Conservation (phyloP, 92 coral and sea anemone genomes). For the Epizoanthus fatuus region DNA sequence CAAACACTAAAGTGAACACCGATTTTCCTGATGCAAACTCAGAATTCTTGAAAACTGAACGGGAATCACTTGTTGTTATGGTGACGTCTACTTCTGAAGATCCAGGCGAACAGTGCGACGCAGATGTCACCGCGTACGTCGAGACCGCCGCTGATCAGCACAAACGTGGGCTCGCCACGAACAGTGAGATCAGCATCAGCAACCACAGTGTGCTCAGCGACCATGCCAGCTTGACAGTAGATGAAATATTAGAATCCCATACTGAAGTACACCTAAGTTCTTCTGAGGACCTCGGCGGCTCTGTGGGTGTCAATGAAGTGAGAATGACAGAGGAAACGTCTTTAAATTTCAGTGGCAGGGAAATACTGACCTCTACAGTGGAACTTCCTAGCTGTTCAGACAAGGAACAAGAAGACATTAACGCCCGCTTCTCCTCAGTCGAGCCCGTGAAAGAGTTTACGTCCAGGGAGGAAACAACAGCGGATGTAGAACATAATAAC, state of each 20-base stretch:
- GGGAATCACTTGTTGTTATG: not conserved
- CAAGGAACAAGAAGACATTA: not conserved
- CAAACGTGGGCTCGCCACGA: not conserved
- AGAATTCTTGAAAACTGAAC: not conserved
- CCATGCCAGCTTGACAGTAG: not conserved
- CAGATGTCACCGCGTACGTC: not conserved
- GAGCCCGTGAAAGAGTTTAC: not conserved
- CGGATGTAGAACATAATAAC: not conserved
- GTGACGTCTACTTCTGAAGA: slow-evolving; percentile 3
- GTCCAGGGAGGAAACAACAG: not conserved
- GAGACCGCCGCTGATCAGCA: not conserved
- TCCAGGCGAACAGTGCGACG: not conserved
- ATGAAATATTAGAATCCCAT: not conserved
- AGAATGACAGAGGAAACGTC: not conserved
- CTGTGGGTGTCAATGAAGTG: not conserved
- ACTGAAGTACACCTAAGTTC: not conserved
- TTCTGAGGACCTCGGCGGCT: not conserved
- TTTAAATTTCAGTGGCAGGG: not conserved
- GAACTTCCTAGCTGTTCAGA: too few relatives aligned
- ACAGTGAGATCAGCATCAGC: not conserved
- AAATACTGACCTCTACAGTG: not conserved
- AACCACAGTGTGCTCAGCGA: not conserved
- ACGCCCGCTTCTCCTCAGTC: not conserved
- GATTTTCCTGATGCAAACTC: not conserved
- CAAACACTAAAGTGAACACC: not conserved